A percentile compares a stretch with the other conserved stretches of the same genome.
Conservation (phyloP, 2,888 invertebrate species). For the Drosophila meridiana region DNA sequence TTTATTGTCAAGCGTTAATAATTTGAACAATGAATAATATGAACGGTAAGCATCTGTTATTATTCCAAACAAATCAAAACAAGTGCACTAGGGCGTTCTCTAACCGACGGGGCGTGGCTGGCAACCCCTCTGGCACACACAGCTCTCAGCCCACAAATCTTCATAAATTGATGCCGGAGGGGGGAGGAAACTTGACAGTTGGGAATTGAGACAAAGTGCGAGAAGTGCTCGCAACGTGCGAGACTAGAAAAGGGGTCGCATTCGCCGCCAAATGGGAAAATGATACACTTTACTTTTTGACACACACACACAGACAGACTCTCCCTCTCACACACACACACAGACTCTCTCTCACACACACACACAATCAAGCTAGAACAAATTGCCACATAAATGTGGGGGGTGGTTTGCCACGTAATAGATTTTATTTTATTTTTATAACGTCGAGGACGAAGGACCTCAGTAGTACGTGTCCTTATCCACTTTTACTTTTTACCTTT, state of each 20-base stretch:
- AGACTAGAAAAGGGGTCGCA: conserved; percentile 49
- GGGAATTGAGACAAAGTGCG: conserved; percentile 80
- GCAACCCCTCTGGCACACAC: conserved; percentile 21
- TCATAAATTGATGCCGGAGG: conserved; percentile 73
- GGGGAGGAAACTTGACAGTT: conserved; percentile 54
- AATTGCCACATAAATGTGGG: conserved; percentile 85
- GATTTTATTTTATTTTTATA: conserved; percentile 84
- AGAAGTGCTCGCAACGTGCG: conserved; percentile 41
- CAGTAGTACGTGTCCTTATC: conserved; percentile 51
- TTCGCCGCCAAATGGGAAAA: conserved; percentile 79
- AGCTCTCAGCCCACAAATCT: conserved; percentile 75
- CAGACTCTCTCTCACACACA: conserved; percentile 21
- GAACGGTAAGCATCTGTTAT: conserved; percentile 83
- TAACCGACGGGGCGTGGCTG: conserved; percentile 61
- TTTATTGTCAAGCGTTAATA: conserved; percentile 84
- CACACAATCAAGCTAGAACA: conserved; percentile 84
- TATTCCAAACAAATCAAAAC: conserved; percentile 85
- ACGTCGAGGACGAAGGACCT: conserved; percentile 23
- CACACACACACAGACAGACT: neutral
- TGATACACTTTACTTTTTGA: conserved; percentile 84
- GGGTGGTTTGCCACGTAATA: conserved; percentile 85
- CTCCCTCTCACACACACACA: neutral
- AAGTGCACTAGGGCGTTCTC: conserved; percentile 75
- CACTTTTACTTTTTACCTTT: conserved; percentile 69
- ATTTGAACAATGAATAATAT: conserved; percentile 84